These are phyloP conservation scores for Siderastrea radians DNA, from an alignment of 92 coral and sea anemone genomes.

Conservation along the genomic window DNA sequence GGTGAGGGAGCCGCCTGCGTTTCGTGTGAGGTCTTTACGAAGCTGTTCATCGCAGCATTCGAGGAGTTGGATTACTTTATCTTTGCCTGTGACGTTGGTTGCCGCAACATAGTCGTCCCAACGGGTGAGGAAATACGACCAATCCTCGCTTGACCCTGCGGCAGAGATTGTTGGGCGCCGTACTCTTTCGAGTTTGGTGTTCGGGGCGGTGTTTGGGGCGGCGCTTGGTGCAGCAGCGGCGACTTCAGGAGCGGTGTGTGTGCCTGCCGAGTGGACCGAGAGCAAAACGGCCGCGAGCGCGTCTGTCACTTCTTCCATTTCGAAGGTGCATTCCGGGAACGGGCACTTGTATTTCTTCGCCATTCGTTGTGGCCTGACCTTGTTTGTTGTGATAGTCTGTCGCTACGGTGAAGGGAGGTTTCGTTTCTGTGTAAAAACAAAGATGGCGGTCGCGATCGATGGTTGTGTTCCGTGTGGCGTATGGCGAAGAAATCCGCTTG, in stretches of 20 bases:
- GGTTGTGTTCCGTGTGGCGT: too few species aligned
- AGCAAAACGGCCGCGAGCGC: slow-evolving; percentile 66
- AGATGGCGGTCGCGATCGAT: too few species aligned
- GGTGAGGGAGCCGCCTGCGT: slow-evolving; percentile 69
- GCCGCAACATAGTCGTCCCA: slow-evolving; percentile 68
- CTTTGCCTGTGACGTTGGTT: slow-evolving; percentile 66
- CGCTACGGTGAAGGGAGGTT: too few species aligned
- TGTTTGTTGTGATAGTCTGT: too few species aligned
- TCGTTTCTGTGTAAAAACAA: too few species aligned
- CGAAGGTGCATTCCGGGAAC: slow-evolving; percentile 53
- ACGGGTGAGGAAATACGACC: slow-evolving; percentile 73
- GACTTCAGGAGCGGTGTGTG: slow-evolving; percentile 29
- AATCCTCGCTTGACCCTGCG: slow-evolving; percentile 63
- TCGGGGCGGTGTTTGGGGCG: slow-evolving; percentile 13
- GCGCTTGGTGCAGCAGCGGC: slow-evolving; percentile 16
- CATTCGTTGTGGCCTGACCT: too few species aligned
- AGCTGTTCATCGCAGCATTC: slow-evolving; percentile 78
- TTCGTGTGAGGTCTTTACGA: slow-evolving; percentile 71
- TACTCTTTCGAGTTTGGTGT: slow-evolving; percentile 38
- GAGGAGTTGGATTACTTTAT: slow-evolving; percentile 68
- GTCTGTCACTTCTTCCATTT: slow-evolving; percentile 51
- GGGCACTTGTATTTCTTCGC: slow-evolving; percentile 44
- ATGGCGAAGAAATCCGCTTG: too few species aligned
- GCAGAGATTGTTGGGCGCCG: slow-evolving; percentile 57
- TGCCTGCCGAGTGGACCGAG: slow-evolving; percentile 59